Evolutionary conservation across 2,797 vertebrate species (phyloP), one percentile per base, ranked within the genome.

Genomic region (Hypotaenidia okinawae): DNA sequence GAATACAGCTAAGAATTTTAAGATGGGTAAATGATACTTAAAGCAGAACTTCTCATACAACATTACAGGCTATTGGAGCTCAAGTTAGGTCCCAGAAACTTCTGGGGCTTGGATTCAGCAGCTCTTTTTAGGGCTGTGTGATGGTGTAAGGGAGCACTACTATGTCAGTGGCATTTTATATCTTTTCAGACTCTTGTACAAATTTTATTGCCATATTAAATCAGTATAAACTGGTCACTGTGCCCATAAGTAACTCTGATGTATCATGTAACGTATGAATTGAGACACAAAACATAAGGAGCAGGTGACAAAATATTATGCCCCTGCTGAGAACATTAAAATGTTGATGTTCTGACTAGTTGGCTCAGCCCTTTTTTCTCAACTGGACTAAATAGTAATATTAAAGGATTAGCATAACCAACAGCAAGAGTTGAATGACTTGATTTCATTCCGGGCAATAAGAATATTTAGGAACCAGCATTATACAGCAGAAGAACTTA

Each of bases 171-270:
- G 57, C 19, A 21, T 78, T 95, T 96, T 57, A 72, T 16, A 59
- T 69, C 81, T 93, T 87, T 92, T 86, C 85, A 95, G 83, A 74
- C 85, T 83, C 63, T 47, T 87, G 59, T 57, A 63, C 25, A n/a
- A 3, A n/a, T 95, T 97, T 97, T 97, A 97, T 95, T 97, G 73
- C 82, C 39, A 80, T 59, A 75, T 89, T 97, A 97, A 97, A 96
- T 97, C 94, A 97, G 73, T 10, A 57, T 27, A 76, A 93, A 91
- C 57, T n/a, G 72, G 87, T 92, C 0, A 18, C 70, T 89, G 43
- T 57, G 57, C 78, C 69, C 62, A 6, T 81, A 94, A 97, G 92
- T 90, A 93, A 91, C 70, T 33, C 75, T 95, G 94, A 87, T 39
- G 8, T 87, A 76, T 47, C 80, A 95, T 91, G 94, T 90, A 95